Evolutionary conservation across 1,140 invertebrate genomes (phyloP), one percentile per base, ranked within the genome.

Genomic region (Caenorhabditis inopinata): DNA sequence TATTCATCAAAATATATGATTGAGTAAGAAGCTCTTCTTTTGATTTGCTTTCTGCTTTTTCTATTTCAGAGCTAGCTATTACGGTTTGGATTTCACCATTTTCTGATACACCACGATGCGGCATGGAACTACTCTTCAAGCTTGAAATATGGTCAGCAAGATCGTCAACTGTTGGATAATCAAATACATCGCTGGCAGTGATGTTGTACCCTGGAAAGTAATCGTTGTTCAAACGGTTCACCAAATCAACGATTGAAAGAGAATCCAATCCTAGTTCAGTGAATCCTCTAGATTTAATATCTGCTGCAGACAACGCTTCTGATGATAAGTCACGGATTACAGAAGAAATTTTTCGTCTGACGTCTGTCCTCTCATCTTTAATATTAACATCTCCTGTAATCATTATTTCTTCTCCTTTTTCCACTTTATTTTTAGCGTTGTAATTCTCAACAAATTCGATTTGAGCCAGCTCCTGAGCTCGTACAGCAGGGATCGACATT

Each of bases 231-330:
- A 83, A 58, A 16, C 82, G 49, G 47, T 83, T 83, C 11, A 81
- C 78, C 68, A 83, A 82, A 18, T 83, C 82, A 21, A 83, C 76
- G 14, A 79, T 45, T 7, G 58, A 74, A n/a, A 83, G 74, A 27
- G 82, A 83, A 29, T 83, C 82, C 75, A 83, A 49, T 58, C 82
- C 82, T 9, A 83, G 47, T 46, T 83, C 82, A 16, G 68, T 75
- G 68, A 82, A 82, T n/a, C 79, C 79, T 78, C 49, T 58, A 2
- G 32, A 35, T n/a, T 58, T 7, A 4, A 68, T n/a, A 68, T 78
- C 77, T 62, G 42, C 77, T 1, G 27, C 1, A 68, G 58, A 42
- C n/a, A 68, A 21, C 9, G 32, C 23, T n/a, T 68, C 58, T 38
- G 58, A 38, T 5, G 58, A 29, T 7, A 68, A 11, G 23, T 68